A percentile compares a stretch with the other conserved stretches of the same genome.
These are phyloP conservation scores for Leptopilina clavipes DNA, from an alignment of 1,140 invertebrate genomes.

Conservation along the genomic window DNA sequence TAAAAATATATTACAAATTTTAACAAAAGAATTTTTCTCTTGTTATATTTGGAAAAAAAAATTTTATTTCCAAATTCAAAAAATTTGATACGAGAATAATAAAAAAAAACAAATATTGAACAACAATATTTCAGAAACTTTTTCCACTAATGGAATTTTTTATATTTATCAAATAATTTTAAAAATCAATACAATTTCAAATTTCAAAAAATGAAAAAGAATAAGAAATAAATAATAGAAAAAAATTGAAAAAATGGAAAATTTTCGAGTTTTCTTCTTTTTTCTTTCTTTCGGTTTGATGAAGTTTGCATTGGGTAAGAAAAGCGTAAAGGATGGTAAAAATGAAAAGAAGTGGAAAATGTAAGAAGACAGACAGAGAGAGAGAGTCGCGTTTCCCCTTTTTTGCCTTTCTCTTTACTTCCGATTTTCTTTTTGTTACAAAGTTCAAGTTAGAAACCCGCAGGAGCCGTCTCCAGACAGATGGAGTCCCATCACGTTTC, in stretches of 20 bases:
- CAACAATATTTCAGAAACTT: too few relatives aligned
- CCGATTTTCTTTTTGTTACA: constrained; percentile 22
- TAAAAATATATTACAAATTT: too few relatives aligned
- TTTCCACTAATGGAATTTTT: too few relatives aligned
- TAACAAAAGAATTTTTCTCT: too few relatives aligned
- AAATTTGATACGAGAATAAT: too few relatives aligned
- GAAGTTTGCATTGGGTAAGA: background rate
- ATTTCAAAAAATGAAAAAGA: too few relatives aligned
- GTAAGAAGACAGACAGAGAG: background rate
- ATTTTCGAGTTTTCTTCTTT: background rate
- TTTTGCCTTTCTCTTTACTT: constrained; percentile 23
- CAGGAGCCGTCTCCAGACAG: constrained; percentile 40
- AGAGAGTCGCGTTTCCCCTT: background rate
- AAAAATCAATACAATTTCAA: too few relatives aligned
- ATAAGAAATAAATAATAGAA: too few relatives aligned
- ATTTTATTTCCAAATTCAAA: too few relatives aligned
- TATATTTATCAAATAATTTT: too few relatives aligned
- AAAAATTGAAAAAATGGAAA: background rate
- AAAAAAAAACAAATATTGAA: too few relatives aligned
- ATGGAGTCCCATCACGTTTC: constrained; percentile 39
- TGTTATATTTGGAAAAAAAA: too few relatives aligned
- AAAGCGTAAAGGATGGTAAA: background rate
- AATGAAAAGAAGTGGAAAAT: background rate
- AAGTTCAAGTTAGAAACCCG: constrained; percentile 9
- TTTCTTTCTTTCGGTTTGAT: background rate